Base-by-base conservation (phyloP, 2,888 invertebrate genomes). In the Zelleria hepariella region DNA sequence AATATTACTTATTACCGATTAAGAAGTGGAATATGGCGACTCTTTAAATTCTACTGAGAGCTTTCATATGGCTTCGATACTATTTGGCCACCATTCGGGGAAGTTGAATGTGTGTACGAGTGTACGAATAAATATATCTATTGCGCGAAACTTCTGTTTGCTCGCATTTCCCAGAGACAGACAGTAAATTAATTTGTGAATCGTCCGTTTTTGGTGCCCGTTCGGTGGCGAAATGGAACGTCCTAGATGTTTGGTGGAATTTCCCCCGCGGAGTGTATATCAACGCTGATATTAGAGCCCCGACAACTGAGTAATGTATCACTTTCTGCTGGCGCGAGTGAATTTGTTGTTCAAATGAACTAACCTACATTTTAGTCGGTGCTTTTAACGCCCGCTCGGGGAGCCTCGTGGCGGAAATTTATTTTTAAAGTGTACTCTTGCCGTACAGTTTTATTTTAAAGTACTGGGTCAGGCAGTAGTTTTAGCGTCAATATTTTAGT, bases 281-380 rank as follows among this genome's bases (percentile, higher is more conserved):
- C 55, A 56, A 26, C 55, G 57, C 23, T 57, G 47, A 57, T 48
- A 42, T 57, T 57, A 57, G 6, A 26, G 42, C 47, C 23, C 55
- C 47, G 57, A 57, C 57, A 57, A 57, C 57, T 47, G 57, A 57
- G 57, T 57, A 48, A 57, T 57, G 57, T 57, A 57, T 57, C 48
- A 57, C 57, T 57, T 55, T 55, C 32, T 2, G 27, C 21, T 7
- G 8, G 18, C 15, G 24, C 23, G 23, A 53, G 49, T 20, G 49
- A 49, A 25, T 53, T 53, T 51, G 53, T 24, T 23, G 23, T 6
- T 5, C 25, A 53, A 53, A 23, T 53, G 32, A 23, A 24, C 21
- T 49, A 24, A 21, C 21, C 21, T 52, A 52, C 52, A 24, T 52
- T 53, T 24, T 24, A 23, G 25, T 23, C 20, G 51, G 51, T 20